A percentile compares a stretch with the other conserved stretches of the same genome.
Evolutionary conservation across 2,113 vertebrate genomes (phyloP).

Genomic region (Phrynosoma blainvillii): DNA sequence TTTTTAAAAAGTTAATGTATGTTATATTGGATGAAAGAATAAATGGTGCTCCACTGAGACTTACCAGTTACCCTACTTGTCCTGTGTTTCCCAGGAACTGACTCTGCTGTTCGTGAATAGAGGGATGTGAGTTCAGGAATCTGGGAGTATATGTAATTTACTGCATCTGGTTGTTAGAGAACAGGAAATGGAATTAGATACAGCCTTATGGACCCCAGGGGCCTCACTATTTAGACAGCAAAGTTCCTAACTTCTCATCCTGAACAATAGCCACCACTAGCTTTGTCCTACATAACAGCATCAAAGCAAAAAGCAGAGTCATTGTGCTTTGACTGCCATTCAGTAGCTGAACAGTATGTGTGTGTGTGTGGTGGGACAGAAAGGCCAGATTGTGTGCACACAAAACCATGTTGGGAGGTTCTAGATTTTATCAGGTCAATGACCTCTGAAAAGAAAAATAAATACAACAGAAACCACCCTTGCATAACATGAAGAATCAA

Average conservation of each 20-base stretch:
- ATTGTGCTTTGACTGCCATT: constrained; percentile 76
- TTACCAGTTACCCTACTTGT: constrained; percentile 83
- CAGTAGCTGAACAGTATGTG: constrained; percentile 88
- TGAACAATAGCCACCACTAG: constrained; percentile 73
- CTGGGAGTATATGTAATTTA: constrained; percentile 85
- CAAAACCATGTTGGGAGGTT: constrained; percentile 69
- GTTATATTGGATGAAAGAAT: constrained; percentile 56
- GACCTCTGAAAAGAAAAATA: constrained; percentile 26
- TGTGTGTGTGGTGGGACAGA: constrained; percentile 72
- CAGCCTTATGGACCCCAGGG: constrained; percentile 57
- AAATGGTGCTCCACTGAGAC: constrained; percentile 71
- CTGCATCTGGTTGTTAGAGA: constrained; percentile 82
- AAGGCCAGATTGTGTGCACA: constrained; percentile 68
- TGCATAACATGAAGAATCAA: neutral
- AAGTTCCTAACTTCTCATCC: constrained; percentile 69
- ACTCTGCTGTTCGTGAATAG: constrained; percentile 76
- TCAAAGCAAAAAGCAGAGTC: constrained; percentile 81
- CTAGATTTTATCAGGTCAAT: constrained; percentile 66
- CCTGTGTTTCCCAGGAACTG: constrained; percentile 76
- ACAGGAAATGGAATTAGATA: constrained; percentile 80
- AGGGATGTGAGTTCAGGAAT: constrained; percentile 80
- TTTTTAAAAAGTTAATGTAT: constrained; percentile 57
- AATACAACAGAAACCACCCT: constrained; percentile 32
- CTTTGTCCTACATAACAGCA: constrained; percentile 74
- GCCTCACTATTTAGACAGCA: constrained; percentile 82